Evolutionary conservation across 2,113 vertebrate species (phyloP).

Genomic region (Leptosomus discolor): DNA sequence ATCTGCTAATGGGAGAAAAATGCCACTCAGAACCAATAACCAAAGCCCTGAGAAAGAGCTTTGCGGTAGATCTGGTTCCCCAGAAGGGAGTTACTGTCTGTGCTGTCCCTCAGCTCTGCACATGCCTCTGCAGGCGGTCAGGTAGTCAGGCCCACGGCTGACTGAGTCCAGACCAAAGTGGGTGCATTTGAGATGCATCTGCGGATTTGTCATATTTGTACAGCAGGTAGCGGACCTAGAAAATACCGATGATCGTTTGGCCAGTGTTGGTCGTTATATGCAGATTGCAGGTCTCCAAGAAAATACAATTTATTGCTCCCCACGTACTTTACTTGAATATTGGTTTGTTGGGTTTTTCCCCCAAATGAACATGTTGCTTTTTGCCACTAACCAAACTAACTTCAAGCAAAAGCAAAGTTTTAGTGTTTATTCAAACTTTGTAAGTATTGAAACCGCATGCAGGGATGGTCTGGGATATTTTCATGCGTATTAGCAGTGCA

Average conservation of each 20-base stretch:
- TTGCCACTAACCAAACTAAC: slow-evolving; percentile 70
- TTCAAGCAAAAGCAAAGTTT: slow-evolving; percentile 37
- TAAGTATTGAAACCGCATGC: neutral
- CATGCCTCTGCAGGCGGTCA: neutral
- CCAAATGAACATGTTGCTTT: slow-evolving; percentile 19
- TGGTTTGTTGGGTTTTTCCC: neutral
- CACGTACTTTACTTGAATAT: neutral
- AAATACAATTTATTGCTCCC: neutral
- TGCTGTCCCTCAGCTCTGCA: neutral
- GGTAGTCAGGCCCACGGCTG: neutral
- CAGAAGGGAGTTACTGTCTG: neutral
- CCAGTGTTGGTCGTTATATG: neutral
- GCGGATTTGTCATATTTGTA: neutral
- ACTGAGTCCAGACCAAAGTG: neutral
- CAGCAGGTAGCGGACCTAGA: neutral
- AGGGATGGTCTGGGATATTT: neutral
- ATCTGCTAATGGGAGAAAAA: neutral
- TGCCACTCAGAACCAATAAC: neutral
- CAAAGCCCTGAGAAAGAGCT: neutral
- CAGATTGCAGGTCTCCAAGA: neutral
- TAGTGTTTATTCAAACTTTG: neutral
- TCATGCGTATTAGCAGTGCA: neutral
- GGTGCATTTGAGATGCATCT: too few species aligned
- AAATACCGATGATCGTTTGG: neutral
- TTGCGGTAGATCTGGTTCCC: neutral